Base-by-base conservation (phyloP, 1,140 invertebrate species). In the Phymorhynchus buccinoides region DNA sequence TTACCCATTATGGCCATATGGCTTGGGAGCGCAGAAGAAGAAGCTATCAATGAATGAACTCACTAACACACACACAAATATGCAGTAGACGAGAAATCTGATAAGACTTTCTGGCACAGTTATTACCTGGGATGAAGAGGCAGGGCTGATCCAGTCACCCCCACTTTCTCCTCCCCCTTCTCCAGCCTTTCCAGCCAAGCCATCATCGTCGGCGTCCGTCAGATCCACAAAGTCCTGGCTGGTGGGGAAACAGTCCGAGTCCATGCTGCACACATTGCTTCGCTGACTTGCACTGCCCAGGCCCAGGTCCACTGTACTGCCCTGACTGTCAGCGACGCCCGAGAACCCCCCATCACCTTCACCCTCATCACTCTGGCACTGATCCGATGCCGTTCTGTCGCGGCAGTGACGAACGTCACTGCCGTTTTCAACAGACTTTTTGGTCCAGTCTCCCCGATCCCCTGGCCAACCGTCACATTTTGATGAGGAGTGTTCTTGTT, bases 201-300 rank as follows among this genome's bases (percentile, higher is more conserved):
- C 39, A 27, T 86, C 52, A 27, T 27, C 4, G 32, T 83, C 85
- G 42, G 41, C 27, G 32, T 86, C 85, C 22, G 75, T 84, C n/a
- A 83, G 32, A 41, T 84, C 82, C n/a, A 83, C 75, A 30, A 83
- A 56, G 41, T 83, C 81, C 73, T 86, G 71, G 35, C 68, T 85
- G 78, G 9, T 39, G 16, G 77, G 78, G 18, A 39, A 35, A 30
- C 78, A 68, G 77, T 56, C 62, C 0, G 78, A 85, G 32, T 81
- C 84, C 39, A 81, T 73, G 66, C 79, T 85, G 84, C 62, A 68
- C 48, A 81, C n/a, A 73, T 81, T 73, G 66, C 44, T 85, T 41
- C 22, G 62, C 39, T 80, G 66, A 37, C 66, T 80, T 37, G 37
- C 27, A n/a, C n/a, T n/a, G n/a, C n/a, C n/a, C n/a, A n/a, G n/a